These are phyloP conservation scores for Oostethus manadensis DNA, from an alignment of 2,113 vertebrate genomes.

Conservation along the genomic window DNA sequence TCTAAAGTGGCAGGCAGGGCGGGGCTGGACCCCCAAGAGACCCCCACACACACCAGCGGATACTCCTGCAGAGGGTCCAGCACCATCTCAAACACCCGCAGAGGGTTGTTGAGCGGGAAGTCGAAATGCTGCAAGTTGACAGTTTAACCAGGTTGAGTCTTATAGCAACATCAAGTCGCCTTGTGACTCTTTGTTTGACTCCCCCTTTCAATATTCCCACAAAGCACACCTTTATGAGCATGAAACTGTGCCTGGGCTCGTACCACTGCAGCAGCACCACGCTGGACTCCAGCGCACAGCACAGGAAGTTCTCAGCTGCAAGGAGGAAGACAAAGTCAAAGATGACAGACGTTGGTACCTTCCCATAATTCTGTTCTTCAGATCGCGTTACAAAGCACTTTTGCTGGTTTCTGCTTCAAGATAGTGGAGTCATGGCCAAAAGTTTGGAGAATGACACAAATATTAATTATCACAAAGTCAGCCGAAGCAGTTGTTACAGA, in stretches of 20 bases:
- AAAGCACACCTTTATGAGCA: conserved; percentile 83
- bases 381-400: no score
- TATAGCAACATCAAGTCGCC: not conserved
- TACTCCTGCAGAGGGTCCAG: conserved; percentile 77
- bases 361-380: not conserved
- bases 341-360: not conserved
- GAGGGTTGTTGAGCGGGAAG: conserved; percentile 79
- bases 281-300: conserved; percentile 82
- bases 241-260: conserved; percentile 88
- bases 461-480: no score
- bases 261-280: conserved; percentile 90
- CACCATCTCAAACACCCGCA: conserved; percentile 82
- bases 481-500: no score
- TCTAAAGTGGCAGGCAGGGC: conserved; percentile 69
- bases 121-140: conserved; percentile 74
- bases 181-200: not conserved
- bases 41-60: conserved; percentile 80
- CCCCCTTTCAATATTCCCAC: not conserved
- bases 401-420: no score
- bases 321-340: not conserved
- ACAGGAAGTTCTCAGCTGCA: conserved; percentile 78
- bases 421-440: no score
- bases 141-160: not conserved
- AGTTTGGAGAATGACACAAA: no score
- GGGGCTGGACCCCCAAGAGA: conserved; percentile 52